Percentiles rank a stretch among this genome's conserved stretches.
Evolutionary conservation across 2,888 invertebrate species (phyloP).

Genomic region (Napeogenes inachia): DNA sequence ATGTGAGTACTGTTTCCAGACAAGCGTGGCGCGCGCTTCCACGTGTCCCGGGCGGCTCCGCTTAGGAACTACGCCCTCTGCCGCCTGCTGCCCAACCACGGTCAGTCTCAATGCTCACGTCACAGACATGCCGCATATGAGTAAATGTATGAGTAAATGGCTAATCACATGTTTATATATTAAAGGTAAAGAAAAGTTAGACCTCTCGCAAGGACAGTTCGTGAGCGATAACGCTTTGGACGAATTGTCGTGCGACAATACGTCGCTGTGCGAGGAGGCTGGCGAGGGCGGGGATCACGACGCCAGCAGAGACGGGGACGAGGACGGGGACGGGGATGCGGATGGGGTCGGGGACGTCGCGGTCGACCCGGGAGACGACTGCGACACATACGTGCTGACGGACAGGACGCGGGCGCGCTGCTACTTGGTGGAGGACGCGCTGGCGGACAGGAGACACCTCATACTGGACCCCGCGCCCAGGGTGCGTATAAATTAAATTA

Average conservation of each 20-base stretch:
- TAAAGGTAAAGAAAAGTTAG: constrained; percentile 54
- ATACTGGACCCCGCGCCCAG: constrained; percentile 45
- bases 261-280: constrained; percentile 46
- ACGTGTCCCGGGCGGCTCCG: constrained; percentile 57
- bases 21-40: constrained; percentile 40
- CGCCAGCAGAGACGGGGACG: constrained; percentile 31
- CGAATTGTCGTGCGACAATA: constrained; percentile 43
- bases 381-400: constrained; percentile 68
- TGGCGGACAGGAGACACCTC: constrained; percentile 47
- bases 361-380: constrained; percentile 28
- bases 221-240: constrained; percentile 37
- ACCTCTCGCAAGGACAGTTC: constrained; percentile 41
- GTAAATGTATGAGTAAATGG: neutral
- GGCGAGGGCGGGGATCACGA: constrained; percentile 34
- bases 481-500: neutral
- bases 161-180: neutral
- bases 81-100: constrained; percentile 50
- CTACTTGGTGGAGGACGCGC: constrained; percentile 59
- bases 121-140: neutral
- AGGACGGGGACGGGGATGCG: constrained; percentile 35
- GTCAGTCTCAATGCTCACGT: constrained; percentile 1
- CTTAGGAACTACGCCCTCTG: constrained; percentile 61
- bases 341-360: constrained; percentile 33
- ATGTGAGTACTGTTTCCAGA: constrained; percentile 6
- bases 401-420: constrained; percentile 50